Conservation (phyloP, 2,888 invertebrate species). For the Drosophila pullipes region DNA sequence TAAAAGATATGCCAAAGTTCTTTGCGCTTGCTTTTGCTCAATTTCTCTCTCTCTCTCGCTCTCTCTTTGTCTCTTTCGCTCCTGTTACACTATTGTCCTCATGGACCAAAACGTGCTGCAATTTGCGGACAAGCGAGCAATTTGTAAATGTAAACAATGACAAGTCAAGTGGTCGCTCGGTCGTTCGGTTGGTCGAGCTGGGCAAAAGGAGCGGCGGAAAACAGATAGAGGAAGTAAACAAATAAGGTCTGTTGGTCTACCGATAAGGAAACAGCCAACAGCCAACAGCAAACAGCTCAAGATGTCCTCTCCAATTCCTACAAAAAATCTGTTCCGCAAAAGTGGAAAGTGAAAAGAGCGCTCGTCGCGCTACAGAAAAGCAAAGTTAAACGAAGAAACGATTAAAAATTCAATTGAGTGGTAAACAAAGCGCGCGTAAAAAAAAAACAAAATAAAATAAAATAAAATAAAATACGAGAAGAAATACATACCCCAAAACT, state of each 20-base stretch:
- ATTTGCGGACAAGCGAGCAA: constrained; percentile 82
- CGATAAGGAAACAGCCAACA: constrained; percentile 60
- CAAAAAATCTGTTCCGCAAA: constrained; percentile 12
- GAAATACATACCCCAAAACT: not conserved
- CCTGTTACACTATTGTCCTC: constrained; percentile 8
- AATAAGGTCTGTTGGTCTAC: constrained; percentile 55
- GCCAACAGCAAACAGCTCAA: constrained; percentile 35
- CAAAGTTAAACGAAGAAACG: constrained; percentile 74
- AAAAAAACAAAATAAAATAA: not conserved
- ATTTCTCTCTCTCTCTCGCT: not conserved
- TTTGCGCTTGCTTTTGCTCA: not conserved
- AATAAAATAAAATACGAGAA: not conserved
- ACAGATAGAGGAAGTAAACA: constrained; percentile 27
- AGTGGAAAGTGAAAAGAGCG: constrained; percentile 57
- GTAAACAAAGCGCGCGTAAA: constrained; percentile 57
- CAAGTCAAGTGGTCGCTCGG: constrained; percentile 70
- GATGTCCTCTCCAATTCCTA: constrained; percentile 35
- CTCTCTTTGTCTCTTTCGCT: not conserved
- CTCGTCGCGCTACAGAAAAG: constrained; percentile 49
- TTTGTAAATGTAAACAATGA: constrained; percentile 81
- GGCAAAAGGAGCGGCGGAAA: constrained; percentile 16
- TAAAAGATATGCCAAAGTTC: constrained; percentile 54
- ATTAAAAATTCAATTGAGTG: constrained; percentile 82
- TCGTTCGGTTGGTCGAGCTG: not conserved
- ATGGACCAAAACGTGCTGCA: constrained; percentile 54